Base-by-base conservation (phyloP, 2,888 invertebrate species). In the Plebejus melissa region DNA sequence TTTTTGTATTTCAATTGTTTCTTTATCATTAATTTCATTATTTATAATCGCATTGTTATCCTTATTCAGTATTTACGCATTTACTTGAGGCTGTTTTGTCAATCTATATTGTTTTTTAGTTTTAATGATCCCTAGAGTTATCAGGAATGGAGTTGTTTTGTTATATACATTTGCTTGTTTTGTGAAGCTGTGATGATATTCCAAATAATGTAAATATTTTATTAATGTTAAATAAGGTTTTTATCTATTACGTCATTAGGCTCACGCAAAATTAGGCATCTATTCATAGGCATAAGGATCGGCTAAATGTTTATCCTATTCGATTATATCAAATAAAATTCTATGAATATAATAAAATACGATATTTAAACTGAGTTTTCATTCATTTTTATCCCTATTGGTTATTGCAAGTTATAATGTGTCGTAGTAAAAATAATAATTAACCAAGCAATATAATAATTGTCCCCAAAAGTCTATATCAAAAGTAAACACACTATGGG, bases 141-240 rank as follows among this genome's bases (percentile, higher is more conserved):
- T 83, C 86, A 84, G 81, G 83, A 82, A 82, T 83, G 82, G 82
- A 82, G 87, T 87, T 87, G 89, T 91, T 92, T 90, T 91, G 90
- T 93, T 92, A 82, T 89, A 85, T 69, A 87, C 89, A 90, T 92
- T 93, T 87, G 90, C 91, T 93, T 93, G 90, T 93, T 93, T 92
- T 88, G 92, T 93, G 91, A 91, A 88, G 93, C 93, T 93, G 93
- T 93, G 93, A 93, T 93, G 91, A 91, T 86, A 87, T 90, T 86
- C 93, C 93, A 93, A 93, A 93, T 91, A 93, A 87, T 93, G 92
- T 93, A 93, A 88, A 92, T 92, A 91, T 88, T 88, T 88, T 90
- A 89, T 88, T 88, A 90, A 88, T 88, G 89, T 91, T 91, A 83
- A 79, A 83, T 91, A 91, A 90, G 90, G 86, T 88, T 87, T 87